Base-by-base conservation (phyloP, 2,797 vertebrate species). In the Coregonus ussuriensis region DNA sequence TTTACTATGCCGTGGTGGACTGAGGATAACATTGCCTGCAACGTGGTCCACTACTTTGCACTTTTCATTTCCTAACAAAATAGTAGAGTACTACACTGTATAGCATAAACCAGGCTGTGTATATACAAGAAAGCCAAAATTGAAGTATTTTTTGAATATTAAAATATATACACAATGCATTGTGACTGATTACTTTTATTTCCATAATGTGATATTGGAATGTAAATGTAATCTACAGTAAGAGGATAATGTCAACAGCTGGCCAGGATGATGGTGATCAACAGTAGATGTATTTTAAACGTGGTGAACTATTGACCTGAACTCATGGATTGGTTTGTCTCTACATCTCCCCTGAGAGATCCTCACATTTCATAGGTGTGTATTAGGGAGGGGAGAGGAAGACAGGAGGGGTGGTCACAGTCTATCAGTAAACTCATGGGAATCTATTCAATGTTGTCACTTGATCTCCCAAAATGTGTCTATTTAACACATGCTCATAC, bases 91-190 rank as follows among this genome's bases (percentile, higher is more conserved):
- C 77, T 71, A 91, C 88, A 91, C 88, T 89, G 77, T 83, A 80
- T 84, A 89, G 81, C 74, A 72, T 75, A 68, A 80, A 77, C 79
- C 85, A 89, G 85, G 89, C 86, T 89, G 82, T 91, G 89, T 84
- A 84, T 93, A 91, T 91, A 90, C 85, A 79, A 83, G 87, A 82
- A 90, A 87, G 85, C 83, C 83, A 88, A 92, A 91, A 85, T 76
- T 81, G 83, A 93, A 94, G 89, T 94, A 92, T 94, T 94, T 93
- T 94, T 94, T 80, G 81, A 88, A 86, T 90, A 94, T 91, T 93
- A 92, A 94, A 93, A 90, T 65, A 78, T 83, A 82, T 82, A 81
- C 91, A 89, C 87, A 84, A 71, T 71, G 75, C 37, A 7, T 54
- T 77, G 67, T 70, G 67, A 35, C 33, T 83, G 76, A 29, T 51